These are phyloP conservation scores for Lepidurus packardi DNA, from an alignment of 1,140 invertebrate species.

Conservation along the genomic window DNA sequence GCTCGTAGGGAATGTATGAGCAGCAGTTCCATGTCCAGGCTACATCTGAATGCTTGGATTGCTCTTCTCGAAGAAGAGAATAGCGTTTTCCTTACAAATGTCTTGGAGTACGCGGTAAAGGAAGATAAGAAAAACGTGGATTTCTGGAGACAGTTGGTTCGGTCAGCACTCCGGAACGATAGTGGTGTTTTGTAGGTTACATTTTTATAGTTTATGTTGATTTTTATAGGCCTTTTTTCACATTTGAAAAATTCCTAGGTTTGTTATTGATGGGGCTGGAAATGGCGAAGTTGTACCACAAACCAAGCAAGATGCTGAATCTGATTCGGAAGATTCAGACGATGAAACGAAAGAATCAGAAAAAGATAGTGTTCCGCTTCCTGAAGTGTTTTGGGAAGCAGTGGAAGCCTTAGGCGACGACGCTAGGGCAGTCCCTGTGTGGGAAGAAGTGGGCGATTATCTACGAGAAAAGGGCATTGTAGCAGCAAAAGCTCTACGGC, in stretches of 20 bases:
- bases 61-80: not conserved
- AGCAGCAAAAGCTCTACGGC: constrained; percentile 42
- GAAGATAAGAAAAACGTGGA: not conserved
- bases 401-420: constrained; percentile 43
- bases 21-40: not conserved
- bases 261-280: constrained; percentile 33
- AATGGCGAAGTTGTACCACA: constrained; percentile 28
- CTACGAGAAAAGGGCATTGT: not conserved
- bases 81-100: not conserved
- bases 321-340: constrained; percentile 31
- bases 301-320: not conserved
- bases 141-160: constrained; percentile 10
- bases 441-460: constrained; percentile 47
- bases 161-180: not conserved
- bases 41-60: not conserved
- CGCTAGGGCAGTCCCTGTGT: constrained; percentile 45
- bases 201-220: no score
- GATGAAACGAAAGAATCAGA: constrained; percentile 35
- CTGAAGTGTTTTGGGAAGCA: constrained; percentile 43
- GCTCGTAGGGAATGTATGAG: not conserved
- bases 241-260: constrained; percentile 25
- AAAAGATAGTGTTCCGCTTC: constrained; percentile 34
- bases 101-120: not conserved
- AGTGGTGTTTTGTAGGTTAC: not conserved
- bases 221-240: not conserved